Evolutionary conservation across 2,797 vertebrate species (phyloP).

Genomic region (Nyctalus aviator): DNA sequence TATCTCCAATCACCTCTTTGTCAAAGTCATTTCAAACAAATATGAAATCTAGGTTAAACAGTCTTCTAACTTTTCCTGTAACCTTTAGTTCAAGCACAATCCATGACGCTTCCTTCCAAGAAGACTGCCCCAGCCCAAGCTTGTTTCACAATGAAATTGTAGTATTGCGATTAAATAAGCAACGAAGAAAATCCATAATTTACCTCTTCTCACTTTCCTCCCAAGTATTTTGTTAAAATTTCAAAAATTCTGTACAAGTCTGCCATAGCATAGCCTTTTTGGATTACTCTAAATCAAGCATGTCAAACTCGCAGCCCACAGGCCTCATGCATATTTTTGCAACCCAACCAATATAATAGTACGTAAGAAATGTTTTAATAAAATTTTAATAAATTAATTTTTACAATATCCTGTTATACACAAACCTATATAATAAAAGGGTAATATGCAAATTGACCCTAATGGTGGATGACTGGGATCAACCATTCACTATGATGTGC

Average conservation of each 20-base stretch:
- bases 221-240: conserved; percentile 21
- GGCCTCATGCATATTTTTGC: too few species aligned
- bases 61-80: not conserved
- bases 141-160: conserved; percentile 7
- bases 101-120: not conserved
- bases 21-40: not conserved
- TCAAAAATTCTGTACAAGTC: not conserved
- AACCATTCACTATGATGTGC: too few species aligned
- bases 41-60: not conserved
- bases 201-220: conserved; percentile 7
- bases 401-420: too few species aligned
- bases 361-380: too few species aligned
- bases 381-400: too few species aligned
- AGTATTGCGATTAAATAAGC: not conserved
- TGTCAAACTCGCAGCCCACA: too few species aligned
- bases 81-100: not conserved
- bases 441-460: too few species aligned
- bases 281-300: not conserved
- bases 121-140: not conserved
- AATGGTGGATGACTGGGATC: too few species aligned
- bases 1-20: not conserved
- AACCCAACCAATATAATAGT: too few species aligned
- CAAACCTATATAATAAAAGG: too few species aligned
- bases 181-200: not conserved
- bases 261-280: not conserved